Conservation (phyloP, 2,797 vertebrate genomes). For the Microcaecilia unicolor region DNA sequence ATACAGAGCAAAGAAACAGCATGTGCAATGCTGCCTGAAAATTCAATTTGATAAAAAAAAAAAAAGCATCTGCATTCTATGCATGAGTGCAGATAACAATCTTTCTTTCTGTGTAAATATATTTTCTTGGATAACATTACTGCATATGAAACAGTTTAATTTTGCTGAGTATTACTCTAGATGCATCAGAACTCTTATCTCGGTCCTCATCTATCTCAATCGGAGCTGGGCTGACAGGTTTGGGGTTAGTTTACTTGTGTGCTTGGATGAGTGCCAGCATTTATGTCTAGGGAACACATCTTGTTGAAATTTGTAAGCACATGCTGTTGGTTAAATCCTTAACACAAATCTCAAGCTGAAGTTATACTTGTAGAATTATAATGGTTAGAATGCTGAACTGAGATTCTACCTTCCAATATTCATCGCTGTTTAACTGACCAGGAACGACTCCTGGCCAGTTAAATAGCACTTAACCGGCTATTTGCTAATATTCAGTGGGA, state of each 20-base stretch:
- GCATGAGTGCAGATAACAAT: background rate
- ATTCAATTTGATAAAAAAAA: background rate
- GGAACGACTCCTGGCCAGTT: too few relatives aligned
- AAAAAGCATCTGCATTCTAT: background rate
- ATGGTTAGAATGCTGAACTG: too few relatives aligned
- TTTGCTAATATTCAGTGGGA: too few relatives aligned
- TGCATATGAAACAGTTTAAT: background rate
- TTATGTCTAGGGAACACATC: background rate
- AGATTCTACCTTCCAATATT: too few relatives aligned
- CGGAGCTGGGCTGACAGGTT: background rate
- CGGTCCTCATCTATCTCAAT: background rate
- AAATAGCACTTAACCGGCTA: too few relatives aligned
- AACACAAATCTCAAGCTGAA: too few relatives aligned
- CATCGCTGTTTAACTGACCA: too few relatives aligned
- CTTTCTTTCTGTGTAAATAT: too few relatives aligned
- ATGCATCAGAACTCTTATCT: background rate
- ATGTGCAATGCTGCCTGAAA: background rate
- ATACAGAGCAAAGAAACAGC: too few relatives aligned
- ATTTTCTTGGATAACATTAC: background rate
- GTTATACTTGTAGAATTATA: too few relatives aligned
- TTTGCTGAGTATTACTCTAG: rapidly evolving
- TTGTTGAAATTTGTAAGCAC: background rate
- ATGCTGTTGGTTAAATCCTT: too few relatives aligned
- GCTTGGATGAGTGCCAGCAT: background rate
- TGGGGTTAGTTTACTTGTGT: too few relatives aligned